Base-by-base conservation (phyloP, 2,113 vertebrate genomes). In the Caloenas nicobarica region DNA sequence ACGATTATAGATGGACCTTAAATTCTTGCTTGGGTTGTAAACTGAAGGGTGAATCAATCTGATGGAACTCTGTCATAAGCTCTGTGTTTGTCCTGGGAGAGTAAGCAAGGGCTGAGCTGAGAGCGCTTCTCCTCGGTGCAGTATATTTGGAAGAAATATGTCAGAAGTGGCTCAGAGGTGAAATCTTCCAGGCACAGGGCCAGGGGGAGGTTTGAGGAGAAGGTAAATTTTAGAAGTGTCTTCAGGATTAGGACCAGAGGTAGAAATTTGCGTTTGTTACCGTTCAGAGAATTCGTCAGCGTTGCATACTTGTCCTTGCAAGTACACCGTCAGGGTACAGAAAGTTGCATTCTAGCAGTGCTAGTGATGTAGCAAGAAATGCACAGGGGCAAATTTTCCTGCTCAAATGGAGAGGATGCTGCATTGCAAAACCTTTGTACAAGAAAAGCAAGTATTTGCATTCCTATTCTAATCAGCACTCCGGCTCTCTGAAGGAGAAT, bases 321-420 rank as follows among this genome's bases (percentile, higher is more conserved):
- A 36, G 34, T 2, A 2, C 1, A 11, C 9, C 5, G 31, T 13
- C 53, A 31, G 7, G 0, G 2, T 1, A 1, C 13, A 25, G 57
- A 5, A 26, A 26, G 24, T 2, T 22, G 57, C n/a, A 54, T 73
- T 79, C 10, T 13, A 19, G 50, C 29, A 54, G 64, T 16, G 12
- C 60, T 6, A 2, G 53, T 2, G 46, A 53, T 13, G 40, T 0
- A 77, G 71, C 60, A 57, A 4, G 29, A 73, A 73, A 54, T 24
- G 40, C 70, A 53, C 6, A 10, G 89, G 84, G 84, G 31, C 44
- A 62, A 7, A 74, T 83, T 84, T 79, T 72, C 65, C 77, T 29
- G 68, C 40, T 73, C 9, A 19, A 2, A 6, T 3, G 7, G 65
- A 58, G 84, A 62, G n/a, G 56, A 13, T 61, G 77, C 36, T 79